Percentiles rank a stretch among this genome's conserved stretches.
These are phyloP conservation scores for Xestoiulus laeticollis DNA, from an alignment of 2,888 invertebrate species.

Conservation along the genomic window DNA sequence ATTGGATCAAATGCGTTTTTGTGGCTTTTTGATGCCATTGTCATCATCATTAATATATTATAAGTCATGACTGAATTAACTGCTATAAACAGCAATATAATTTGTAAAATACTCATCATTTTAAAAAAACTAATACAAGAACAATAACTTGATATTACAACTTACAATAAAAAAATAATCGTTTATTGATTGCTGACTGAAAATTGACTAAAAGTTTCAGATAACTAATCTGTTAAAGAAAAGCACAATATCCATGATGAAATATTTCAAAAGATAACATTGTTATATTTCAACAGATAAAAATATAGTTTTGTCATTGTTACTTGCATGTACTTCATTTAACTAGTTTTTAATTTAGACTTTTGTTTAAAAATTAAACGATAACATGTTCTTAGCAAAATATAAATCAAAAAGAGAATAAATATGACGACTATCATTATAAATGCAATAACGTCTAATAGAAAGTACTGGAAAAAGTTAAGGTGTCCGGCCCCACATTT, in stretches of 20 bases:
- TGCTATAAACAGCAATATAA: not conserved
- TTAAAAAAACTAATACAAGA: not conserved
- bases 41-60: conserved; percentile 42
- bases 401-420: not conserved
- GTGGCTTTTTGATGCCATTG: conserved; percentile 44
- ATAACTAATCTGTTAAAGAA: not conserved
- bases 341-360: not conserved
- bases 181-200: not conserved
- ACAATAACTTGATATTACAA: not conserved
- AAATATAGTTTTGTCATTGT: not conserved
- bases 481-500: conserved; percentile 45
- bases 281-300: not conserved
- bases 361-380: not conserved
- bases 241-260: not conserved
- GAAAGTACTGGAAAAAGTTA: conserved; percentile 50
- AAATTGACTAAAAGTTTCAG: not conserved
- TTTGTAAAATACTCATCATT: not conserved
- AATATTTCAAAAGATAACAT: not conserved
- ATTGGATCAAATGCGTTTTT: conserved; percentile 47
- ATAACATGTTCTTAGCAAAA: not conserved
- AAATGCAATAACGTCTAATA: conserved; percentile 36
- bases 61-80: not conserved
- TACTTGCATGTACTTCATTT: not conserved
- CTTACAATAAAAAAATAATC: no score
- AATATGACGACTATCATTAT: not conserved